phyloP scores from a whole-genome alignment of 2,888 invertebrate genomes.

The Rhimphoctona megacephalus region DNA sequence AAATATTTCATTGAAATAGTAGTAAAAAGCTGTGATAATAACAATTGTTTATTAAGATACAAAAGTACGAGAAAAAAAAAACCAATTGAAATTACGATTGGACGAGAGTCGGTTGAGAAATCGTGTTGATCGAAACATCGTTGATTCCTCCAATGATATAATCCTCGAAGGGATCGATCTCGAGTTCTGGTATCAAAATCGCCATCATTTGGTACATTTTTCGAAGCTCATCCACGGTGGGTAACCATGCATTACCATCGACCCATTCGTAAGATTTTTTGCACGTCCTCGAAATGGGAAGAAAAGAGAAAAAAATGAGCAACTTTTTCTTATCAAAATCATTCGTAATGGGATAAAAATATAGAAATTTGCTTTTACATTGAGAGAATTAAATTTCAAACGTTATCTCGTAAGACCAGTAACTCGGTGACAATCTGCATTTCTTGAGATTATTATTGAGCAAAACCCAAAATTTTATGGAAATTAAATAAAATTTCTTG shows the following conservation, averaged over 20 bases:
- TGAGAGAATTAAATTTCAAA: too few relatives aligned
- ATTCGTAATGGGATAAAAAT: not conserved
- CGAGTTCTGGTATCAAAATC: constrained; percentile 58
- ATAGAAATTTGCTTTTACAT: not conserved
- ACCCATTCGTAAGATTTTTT: constrained; percentile 53
- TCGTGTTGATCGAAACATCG: not conserved
- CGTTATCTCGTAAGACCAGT: too few relatives aligned
- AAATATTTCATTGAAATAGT: not conserved
- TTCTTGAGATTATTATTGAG: too few relatives aligned
- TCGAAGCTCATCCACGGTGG: constrained; percentile 51
- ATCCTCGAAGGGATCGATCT: constrained; percentile 58
- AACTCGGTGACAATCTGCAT: too few relatives aligned
- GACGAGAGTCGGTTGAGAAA: not conserved
- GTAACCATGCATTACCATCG: constrained; percentile 49
- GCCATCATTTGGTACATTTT: constrained; percentile 48
- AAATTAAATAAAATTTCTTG: too few relatives aligned
- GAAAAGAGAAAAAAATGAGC: not conserved
- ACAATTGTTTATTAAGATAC: not conserved
- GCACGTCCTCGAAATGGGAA: constrained; percentile 33
- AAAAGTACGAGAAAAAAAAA: not conserved
- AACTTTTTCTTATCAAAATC: not conserved
- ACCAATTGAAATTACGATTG: not conserved
- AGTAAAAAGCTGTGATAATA: not conserved
- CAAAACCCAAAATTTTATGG: too few relatives aligned
- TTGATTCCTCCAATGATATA: constrained; percentile 22